Percentiles rank a stretch among this genome's conserved stretches.
Conservation (phyloP, 2,888 invertebrate species). For the Cephonodes hylas region DNA sequence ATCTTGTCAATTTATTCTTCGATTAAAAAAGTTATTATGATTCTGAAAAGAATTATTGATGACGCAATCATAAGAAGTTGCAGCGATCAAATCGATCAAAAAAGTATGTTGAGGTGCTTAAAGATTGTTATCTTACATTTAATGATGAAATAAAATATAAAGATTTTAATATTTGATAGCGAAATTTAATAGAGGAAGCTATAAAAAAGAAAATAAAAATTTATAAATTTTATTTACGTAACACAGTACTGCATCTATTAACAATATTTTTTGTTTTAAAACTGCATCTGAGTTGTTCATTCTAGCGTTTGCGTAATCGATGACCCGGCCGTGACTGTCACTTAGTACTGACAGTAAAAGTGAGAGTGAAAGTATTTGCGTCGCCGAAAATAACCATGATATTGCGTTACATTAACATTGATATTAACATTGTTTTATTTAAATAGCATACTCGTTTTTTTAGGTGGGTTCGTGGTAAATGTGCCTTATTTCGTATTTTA, state of each 20-base stretch:
- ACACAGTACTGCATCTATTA: background rate
- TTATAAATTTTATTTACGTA: background rate
- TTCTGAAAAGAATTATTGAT: background rate
- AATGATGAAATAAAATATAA: background rate
- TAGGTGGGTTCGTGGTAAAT: no score
- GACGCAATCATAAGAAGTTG: background rate
- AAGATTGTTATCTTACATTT: background rate
- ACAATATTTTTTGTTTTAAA: background rate
- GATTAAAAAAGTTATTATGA: background rate
- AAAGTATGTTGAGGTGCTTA: background rate
- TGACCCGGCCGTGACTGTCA: conserved; percentile 4
- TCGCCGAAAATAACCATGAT: background rate
- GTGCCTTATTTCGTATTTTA: no score
- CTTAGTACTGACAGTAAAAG: background rate
- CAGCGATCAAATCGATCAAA: background rate
- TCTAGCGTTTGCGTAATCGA: background rate
- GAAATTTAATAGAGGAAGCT: conserved; percentile 1
- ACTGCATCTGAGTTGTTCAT: background rate
- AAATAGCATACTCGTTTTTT: no score
- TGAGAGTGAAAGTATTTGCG: background rate
- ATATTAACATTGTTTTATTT: no score
- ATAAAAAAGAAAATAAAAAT: background rate
- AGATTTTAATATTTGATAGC: conserved; percentile 1
- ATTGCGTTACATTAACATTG: background rate
- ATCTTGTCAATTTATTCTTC: background rate